Percentiles rank a stretch among this genome's conserved stretches.
These are phyloP conservation scores for Nomada fucata DNA, from an alignment of 2,888 invertebrate genomes.

Conservation along the genomic window DNA sequence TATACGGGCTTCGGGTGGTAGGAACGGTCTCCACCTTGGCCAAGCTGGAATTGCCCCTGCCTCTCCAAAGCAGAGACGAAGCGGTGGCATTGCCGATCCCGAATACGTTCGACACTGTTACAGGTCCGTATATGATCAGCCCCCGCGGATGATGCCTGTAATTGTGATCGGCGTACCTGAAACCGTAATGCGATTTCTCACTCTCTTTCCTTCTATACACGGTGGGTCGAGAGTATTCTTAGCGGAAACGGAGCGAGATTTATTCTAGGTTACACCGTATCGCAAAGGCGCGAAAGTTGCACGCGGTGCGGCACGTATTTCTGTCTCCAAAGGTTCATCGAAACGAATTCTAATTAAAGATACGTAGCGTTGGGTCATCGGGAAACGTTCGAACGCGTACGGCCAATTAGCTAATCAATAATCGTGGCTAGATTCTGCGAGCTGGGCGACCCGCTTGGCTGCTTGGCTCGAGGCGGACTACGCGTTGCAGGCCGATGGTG, in stretches of 20 bases:
- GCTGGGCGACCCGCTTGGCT: neutral
- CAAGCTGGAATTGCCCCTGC: conserved; percentile 66
- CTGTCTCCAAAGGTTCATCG: conserved; percentile 25
- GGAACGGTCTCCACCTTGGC: conserved; percentile 69
- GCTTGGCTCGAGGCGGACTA: conserved; percentile 13
- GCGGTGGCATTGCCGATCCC: conserved; percentile 68
- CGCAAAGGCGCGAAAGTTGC: conserved; percentile 15
- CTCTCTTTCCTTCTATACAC: neutral
- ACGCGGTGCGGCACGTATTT: conserved; percentile 14
- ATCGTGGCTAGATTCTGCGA: neutral
- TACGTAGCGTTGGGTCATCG: conserved; percentile 2
- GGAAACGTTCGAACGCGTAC: neutral
- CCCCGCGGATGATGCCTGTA: conserved; percentile 79
- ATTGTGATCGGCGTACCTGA: conserved; percentile 78
- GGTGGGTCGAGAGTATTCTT: conserved; percentile 7
- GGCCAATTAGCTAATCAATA: conserved; percentile 51
- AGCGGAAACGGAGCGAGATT: neutral
- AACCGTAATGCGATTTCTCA: conserved; percentile 26
- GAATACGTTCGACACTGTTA: conserved; percentile 69
- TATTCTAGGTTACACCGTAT: conserved; percentile 22
- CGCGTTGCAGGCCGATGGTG: conserved; percentile 41
- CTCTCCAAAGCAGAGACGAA: conserved; percentile 65
- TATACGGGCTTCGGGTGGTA: conserved; percentile 61
- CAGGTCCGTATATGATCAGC: conserved; percentile 81
- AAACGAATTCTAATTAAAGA: conserved; percentile 40